Percentiles rank a stretch among this genome's conserved stretches.
Conservation (phyloP, 2,113 vertebrate species). For the Microcebus tavaratra region DNA sequence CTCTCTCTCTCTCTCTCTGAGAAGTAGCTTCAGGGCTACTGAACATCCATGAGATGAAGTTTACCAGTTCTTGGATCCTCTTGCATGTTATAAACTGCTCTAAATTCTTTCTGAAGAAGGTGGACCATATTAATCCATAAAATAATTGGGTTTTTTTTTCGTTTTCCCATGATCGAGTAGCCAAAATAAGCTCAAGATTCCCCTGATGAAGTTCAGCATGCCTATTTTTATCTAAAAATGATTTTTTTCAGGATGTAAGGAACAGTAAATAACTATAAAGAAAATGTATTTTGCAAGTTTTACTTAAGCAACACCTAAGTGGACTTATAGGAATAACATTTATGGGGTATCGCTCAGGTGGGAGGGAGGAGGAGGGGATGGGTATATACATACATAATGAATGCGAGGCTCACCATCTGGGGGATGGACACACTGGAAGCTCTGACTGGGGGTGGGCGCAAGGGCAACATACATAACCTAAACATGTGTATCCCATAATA, state of each 20-base stretch:
- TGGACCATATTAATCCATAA: not conserved
- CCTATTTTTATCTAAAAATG: slow-evolving; percentile 9
- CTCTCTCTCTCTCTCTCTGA: not conserved
- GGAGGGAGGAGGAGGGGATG: too few relatives aligned
- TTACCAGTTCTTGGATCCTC: not conserved
- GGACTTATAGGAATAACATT: too few relatives aligned
- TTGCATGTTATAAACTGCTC: not conserved
- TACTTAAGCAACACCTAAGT: not conserved
- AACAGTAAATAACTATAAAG: not conserved
- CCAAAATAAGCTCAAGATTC: not conserved
- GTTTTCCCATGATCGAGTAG: not conserved
- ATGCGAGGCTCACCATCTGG: too few relatives aligned
- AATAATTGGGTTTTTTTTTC: not conserved
- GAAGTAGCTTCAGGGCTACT: not conserved
- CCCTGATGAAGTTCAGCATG: not conserved
- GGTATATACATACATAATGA: too few relatives aligned
- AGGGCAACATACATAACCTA: too few relatives aligned
- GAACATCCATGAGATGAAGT: not conserved
- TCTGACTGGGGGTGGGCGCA: too few relatives aligned
- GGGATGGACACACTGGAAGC: too few relatives aligned
- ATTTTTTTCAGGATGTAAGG: not conserved
- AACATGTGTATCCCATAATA: too few relatives aligned
- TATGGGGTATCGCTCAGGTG: too few relatives aligned
- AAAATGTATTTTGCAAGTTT: not conserved
- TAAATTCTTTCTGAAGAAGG: not conserved